phyloP scores from a whole-genome alignment of 1,140 invertebrate species.

The Holotrichia oblita region DNA sequence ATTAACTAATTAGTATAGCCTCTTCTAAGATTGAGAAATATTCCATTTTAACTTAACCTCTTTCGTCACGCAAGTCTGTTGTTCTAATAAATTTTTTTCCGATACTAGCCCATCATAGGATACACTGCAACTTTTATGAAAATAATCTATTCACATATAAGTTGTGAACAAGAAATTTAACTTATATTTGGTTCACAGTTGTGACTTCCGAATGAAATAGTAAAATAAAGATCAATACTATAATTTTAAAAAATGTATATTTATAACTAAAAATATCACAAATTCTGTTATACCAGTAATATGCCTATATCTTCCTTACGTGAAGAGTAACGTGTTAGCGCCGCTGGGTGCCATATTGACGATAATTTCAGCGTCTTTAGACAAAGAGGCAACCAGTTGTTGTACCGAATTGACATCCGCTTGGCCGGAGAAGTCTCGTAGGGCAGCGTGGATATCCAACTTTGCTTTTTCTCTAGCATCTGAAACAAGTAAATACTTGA shows the following conservation, averaged over 20 bases:
- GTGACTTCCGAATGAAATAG: neutral
- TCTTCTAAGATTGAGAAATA: no score
- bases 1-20: no score
- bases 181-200: no score
- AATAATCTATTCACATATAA: no score
- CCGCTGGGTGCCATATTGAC: conserved; percentile 88
- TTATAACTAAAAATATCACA: conserved; percentile 7
- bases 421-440: conserved; percentile 76
- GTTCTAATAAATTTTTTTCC: no score
- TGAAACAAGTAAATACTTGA: conserved; percentile 55
- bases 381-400: conserved; percentile 72
- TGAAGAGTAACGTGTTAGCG: conserved; percentile 85
- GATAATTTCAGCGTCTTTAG: conserved; percentile 73
- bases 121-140: no score
- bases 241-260: neutral
- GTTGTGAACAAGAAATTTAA: no score
- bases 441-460: conserved; percentile 73
- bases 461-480: conserved; percentile 78
- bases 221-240: conserved; percentile 16
- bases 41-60: no score
- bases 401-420: conserved; percentile 73
- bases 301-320: conserved; percentile 63
- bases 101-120: no score
- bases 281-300: neutral
- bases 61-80: no score